A percentile compares a stretch with the other conserved stretches of the same genome.
These are phyloP conservation scores for Amblyopsis rosae DNA, from an alignment of 2,113 vertebrate species.

Conservation along the genomic window DNA sequence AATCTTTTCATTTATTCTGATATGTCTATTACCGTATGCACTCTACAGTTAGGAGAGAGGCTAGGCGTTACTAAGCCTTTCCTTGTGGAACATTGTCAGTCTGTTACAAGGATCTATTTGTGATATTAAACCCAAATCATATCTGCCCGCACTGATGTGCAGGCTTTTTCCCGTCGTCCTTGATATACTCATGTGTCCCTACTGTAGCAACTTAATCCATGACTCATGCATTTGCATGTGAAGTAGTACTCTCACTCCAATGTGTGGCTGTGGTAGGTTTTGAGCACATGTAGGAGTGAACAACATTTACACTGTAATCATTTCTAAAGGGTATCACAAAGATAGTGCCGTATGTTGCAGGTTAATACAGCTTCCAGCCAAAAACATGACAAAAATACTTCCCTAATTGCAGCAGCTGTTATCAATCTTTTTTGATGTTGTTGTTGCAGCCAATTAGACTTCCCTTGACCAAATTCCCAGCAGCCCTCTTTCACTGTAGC, in stretches of 20 bases:
- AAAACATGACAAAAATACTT: slow-evolving; percentile 54
- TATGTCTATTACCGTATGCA: no score
- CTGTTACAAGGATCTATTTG: no score
- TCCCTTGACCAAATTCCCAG: slow-evolving; percentile 63
- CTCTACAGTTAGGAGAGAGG: no score
- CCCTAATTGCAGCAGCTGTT: slow-evolving; percentile 53
- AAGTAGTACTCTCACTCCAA: slow-evolving; percentile 1
- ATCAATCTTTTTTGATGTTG: slow-evolving; percentile 29
- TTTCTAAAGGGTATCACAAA: slow-evolving; percentile 6
- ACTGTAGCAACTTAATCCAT: no score
- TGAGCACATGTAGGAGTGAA: slow-evolving; percentile 34
- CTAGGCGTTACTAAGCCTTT: no score
- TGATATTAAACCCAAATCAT: no score
- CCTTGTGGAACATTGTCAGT: no score
- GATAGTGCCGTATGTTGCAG: neutral
- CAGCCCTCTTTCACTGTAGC: slow-evolving; percentile 43
- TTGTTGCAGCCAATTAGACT: slow-evolving; percentile 64
- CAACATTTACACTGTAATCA: slow-evolving; percentile 41
- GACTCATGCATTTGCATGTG: no score
- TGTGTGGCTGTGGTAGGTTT: slow-evolving; percentile 22
- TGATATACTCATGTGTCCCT: no score
- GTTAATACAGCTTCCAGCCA: slow-evolving; percentile 9
- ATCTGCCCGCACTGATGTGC: no score
- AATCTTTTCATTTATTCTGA: neutral
- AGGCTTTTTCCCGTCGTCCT: no score